Percentiles rank a stretch among this genome's conserved stretches.
These are phyloP conservation scores for Scaptomyza flava DNA, from an alignment of 2,888 invertebrate species.

Conservation along the genomic window DNA sequence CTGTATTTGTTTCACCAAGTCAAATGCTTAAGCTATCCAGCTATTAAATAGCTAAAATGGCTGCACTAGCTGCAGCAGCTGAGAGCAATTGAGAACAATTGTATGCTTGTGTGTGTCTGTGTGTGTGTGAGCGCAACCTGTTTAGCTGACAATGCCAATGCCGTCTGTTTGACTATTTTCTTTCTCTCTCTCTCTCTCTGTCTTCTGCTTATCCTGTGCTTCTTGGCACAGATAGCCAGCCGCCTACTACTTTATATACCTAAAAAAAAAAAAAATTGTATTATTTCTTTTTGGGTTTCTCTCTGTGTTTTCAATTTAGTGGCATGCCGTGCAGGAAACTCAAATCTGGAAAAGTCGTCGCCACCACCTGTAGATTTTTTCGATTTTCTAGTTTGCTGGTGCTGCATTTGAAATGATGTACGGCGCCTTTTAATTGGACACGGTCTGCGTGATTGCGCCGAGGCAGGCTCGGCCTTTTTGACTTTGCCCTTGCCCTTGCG, in stretches of 20 bases:
- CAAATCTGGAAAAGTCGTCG: slow-evolving; percentile 45
- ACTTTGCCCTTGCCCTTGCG: slow-evolving; percentile 6
- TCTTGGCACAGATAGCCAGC: slow-evolving; percentile 32
- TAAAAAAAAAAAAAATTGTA: no score
- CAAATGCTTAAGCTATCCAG: background rate
- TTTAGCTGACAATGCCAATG: slow-evolving; percentile 39
- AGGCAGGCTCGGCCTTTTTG: slow-evolving; percentile 19
- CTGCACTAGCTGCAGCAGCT: slow-evolving; percentile 1
- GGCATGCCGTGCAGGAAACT: slow-evolving; percentile 55
- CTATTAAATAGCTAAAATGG: background rate
- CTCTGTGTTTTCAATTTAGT: slow-evolving; percentile 28
- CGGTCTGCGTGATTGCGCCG: slow-evolving; percentile 72
- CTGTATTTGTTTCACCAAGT: no score
- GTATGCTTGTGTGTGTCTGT: slow-evolving; percentile 2
- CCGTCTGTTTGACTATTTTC: slow-evolving; percentile 9
- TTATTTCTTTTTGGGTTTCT: background rate
- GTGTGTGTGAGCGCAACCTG: slow-evolving; percentile 31
- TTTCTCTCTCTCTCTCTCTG: background rate
- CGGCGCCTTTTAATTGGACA: slow-evolving; percentile 80
- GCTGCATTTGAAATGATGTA: slow-evolving; percentile 74
- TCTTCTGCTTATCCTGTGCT: slow-evolving; percentile 30
- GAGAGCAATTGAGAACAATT: background rate
- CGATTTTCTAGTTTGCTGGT: slow-evolving; percentile 34
- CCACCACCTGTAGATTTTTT: slow-evolving; percentile 22
- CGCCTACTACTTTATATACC: slow-evolving; percentile 40